phyloP scores from a whole-genome alignment of 1,140 invertebrate genomes.

The Cyclargus thomasi region DNA sequence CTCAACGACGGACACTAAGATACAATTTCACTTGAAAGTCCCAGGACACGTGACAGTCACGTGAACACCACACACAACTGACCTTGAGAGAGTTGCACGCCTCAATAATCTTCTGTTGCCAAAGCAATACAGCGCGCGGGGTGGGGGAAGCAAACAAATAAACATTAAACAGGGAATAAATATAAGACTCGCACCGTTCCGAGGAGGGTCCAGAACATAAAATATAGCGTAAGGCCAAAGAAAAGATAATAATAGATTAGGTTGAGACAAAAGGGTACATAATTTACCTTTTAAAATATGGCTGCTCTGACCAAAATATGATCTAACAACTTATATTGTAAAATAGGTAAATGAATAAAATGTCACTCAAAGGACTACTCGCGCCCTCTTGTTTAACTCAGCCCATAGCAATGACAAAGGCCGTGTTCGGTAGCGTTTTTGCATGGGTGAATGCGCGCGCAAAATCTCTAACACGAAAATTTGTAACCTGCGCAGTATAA shows the following conservation, averaged over 20 bases:
- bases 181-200: conserved; percentile 14
- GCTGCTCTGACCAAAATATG: no score
- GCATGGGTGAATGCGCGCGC: no score
- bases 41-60: neutral
- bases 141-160: conserved; percentile 63
- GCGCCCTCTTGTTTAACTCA: no score
- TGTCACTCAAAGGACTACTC: no score
- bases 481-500: no score
- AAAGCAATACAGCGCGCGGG: conserved; percentile 54
- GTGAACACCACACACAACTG: conserved; percentile 67
- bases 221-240: conserved; percentile 6
- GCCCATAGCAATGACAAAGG: no score
- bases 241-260: neutral
- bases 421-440: no score
- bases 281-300: neutral
- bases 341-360: no score
- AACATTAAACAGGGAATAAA: conserved; percentile 45
- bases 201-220: conserved; percentile 15
- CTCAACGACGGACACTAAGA: neutral
- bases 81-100: conserved; percentile 93
- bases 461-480: no score
- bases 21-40: neutral
- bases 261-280: neutral
- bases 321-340: no score
- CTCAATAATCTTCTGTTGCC: conserved; percentile 90